Evolutionary conservation across 2,797 vertebrate species (phyloP), one percentile per base, ranked within the genome.

Genomic region (Brachymystax lenok): DNA sequence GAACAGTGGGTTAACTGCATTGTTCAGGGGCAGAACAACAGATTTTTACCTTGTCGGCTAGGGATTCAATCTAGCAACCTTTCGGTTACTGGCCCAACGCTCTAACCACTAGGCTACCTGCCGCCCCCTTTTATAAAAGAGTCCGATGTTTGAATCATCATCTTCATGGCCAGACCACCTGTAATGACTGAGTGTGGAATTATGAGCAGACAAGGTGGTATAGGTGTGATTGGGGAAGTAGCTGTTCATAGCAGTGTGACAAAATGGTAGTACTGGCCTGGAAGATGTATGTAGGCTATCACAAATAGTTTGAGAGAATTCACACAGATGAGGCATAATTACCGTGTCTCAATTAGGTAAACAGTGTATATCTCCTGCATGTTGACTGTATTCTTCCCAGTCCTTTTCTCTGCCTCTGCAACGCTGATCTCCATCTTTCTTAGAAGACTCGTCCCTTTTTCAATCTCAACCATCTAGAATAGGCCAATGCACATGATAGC

Each of bases 281-380:
- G 5, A 10, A 61, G n/a, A 61, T 61, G 17, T 8, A 59, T 59
- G 40, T 46, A 46, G 40, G 40, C 8, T 3, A 46, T 46, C 40
- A 46, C 8, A 46, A 46, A 46, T 46, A 12, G 40, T 46, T 46
- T 46, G 8, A 61, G 17, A 59, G 17, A 21, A 61, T 61, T 61
- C 59, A 61, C 59, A 61, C 59, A 61, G 59, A 21, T 63, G 21
- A 63, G 21, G 59, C 59, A 63, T 63, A 4, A 24, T 73, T 77
- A 99, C 98, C 96, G 92, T 83, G 95, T 98, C 91, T 99, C 98
- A 85, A 99, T 96, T 88, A 99, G 97, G 92, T 99, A 99, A 84
- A 98, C 97, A 0, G 97, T 98, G 19, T 98, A 99, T 0, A 95
- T 98, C 92, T 99, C 98, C 83, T 97, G 97, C 93, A 99, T 98